phyloP scores from a whole-genome alignment of 2,113 vertebrate species.

The Chaetodon auriga region DNA sequence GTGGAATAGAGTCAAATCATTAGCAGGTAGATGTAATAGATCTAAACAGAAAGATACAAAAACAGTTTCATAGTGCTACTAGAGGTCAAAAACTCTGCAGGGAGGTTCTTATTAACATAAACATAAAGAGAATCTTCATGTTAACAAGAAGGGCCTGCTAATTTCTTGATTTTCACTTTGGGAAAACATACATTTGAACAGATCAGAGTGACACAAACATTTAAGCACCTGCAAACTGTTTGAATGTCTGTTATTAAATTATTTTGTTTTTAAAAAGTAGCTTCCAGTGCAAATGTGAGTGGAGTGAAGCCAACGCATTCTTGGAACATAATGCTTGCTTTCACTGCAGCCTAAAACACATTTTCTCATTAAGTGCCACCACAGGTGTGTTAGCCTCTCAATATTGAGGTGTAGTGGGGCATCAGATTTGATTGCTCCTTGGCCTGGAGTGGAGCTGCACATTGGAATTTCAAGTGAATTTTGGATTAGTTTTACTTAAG shows the following conservation, averaged over 20 bases:
- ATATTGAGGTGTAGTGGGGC: not conserved
- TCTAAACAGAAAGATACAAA: not conserved
- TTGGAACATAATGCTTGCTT: not conserved
- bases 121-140: not conserved
- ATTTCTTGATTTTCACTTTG: not conserved
- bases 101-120: not conserved
- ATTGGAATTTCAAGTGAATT: not conserved
- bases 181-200: not conserved
- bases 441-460: slow-evolving; percentile 9
- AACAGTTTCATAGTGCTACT: no score
- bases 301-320: not conserved
- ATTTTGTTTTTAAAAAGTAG: not conserved
- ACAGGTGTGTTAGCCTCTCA: slow-evolving; percentile 1
- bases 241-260: no score
- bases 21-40: not conserved
- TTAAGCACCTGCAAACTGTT: no score
- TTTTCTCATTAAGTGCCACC: not conserved
- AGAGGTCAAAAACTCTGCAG: not conserved
- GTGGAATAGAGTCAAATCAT: not conserved
- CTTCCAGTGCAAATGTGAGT: not conserved
- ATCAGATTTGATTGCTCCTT: slow-evolving; percentile 57
- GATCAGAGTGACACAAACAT: no score
- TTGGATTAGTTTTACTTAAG: not conserved
- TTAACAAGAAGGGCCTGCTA: not conserved
- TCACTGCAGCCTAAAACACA: slow-evolving; percentile 2